Conservation (phyloP, 2,797 vertebrate genomes). For the Otolemur crassicaudatus region DNA sequence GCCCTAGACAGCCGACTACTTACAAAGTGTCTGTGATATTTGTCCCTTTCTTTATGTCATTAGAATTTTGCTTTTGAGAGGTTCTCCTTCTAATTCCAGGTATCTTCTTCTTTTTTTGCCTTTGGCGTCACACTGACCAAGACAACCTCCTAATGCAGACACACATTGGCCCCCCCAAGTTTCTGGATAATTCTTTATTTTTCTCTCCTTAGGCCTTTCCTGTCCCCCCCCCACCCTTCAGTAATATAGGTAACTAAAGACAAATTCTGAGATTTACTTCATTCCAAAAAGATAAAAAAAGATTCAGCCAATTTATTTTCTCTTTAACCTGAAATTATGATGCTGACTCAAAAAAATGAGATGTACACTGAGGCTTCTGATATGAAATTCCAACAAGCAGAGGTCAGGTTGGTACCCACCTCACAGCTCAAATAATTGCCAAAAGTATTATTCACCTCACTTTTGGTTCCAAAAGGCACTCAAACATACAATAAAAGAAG, state of each 20-base stretch:
- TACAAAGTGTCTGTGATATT: background rate
- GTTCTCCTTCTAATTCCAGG: background rate
- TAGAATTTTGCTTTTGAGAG: background rate
- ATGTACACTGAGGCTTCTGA: background rate
- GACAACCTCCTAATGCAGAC: too few relatives aligned
- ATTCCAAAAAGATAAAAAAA: background rate
- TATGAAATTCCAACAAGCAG: background rate
- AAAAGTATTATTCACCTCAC: conserved; percentile 63
- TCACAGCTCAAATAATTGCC: background rate
- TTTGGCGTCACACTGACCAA: background rate
- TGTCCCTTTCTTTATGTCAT: background rate
- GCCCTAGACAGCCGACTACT: too few relatives aligned
- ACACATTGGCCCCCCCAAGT: background rate
- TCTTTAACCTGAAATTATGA: background rate
- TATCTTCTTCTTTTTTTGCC: background rate
- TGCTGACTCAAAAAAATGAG: conserved; percentile 52
- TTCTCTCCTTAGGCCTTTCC: background rate
- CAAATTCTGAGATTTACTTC: background rate
- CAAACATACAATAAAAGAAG: background rate
- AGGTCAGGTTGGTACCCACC: conserved; percentile 53
- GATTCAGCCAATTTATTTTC: background rate
- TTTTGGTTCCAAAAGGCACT: conserved; percentile 49
- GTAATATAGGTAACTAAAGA: background rate
- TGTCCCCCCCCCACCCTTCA: background rate
- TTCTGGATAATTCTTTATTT: background rate